Evolutionary conservation across 1,140 invertebrate genomes (phyloP).

Genomic region (Caenorhabditis inopinata): DNA sequence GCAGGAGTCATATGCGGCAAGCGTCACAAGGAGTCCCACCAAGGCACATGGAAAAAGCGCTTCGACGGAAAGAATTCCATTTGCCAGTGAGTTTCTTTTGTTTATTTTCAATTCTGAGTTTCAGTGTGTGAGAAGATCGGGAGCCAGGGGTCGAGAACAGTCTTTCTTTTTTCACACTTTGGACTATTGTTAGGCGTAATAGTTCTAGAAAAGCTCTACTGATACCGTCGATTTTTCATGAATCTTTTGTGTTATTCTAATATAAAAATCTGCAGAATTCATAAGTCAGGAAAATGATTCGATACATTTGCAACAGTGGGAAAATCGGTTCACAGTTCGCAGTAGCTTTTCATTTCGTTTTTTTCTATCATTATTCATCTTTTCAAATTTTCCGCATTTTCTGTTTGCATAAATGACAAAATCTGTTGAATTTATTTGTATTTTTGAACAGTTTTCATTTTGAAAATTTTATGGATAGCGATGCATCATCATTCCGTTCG

Average conservation of each 20-base stretch:
- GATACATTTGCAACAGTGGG: neutral
- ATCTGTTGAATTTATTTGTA: neutral
- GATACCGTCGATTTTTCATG: conserved; percentile 18
- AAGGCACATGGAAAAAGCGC: conserved; percentile 13
- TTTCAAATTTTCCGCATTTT: too few relatives aligned
- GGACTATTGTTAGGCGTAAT: too few relatives aligned
- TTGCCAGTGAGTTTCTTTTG: conserved; percentile 33
- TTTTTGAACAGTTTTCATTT: neutral
- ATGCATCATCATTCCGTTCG: neutral
- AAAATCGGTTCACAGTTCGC: neutral
- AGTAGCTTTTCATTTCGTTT: neutral
- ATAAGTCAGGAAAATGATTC: too few relatives aligned
- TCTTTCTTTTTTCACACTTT: neutral
- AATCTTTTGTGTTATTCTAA: neutral
- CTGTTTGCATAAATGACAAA: too few relatives aligned
- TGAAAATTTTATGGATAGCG: neutral
- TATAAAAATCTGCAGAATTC: too few relatives aligned
- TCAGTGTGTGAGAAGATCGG: too few relatives aligned
- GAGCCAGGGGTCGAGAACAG: neutral
- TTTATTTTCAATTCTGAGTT: neutral
- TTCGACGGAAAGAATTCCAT: conserved; percentile 39
- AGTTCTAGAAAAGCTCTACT: too few relatives aligned
- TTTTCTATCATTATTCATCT: too few relatives aligned
- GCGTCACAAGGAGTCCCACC: conserved; percentile 41
- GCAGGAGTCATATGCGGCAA: conserved; percentile 43